Conservation (phyloP, 92 coral and sea anemone species). For the Palythoa grandis region DNA sequence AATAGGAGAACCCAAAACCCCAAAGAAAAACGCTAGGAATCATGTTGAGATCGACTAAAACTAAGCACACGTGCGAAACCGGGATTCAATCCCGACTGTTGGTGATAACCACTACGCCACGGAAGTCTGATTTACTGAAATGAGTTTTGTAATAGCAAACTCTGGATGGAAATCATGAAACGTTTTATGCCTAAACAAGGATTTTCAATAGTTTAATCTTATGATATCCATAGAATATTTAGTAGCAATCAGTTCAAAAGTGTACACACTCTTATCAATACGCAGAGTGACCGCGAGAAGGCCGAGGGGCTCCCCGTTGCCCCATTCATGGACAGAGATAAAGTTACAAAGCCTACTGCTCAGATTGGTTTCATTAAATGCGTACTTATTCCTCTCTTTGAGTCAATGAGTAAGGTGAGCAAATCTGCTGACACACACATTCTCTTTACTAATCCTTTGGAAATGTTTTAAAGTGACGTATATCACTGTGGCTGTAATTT, state of each 20-base stretch:
- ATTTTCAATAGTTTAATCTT: background rate
- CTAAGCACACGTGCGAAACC: too few species aligned
- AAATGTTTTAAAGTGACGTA: background rate
- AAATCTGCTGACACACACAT: too few species aligned
- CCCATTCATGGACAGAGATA: constrained; percentile 85
- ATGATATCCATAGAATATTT: too few species aligned
- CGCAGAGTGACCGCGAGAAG: constrained; percentile 86
- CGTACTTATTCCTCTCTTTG: constrained; percentile 80
- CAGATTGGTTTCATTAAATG: constrained; percentile 89
- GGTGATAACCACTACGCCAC: too few species aligned
- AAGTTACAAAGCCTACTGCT: constrained; percentile 83
- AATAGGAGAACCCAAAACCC: too few species aligned
- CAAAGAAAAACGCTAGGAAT: too few species aligned
- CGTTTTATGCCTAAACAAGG: background rate
- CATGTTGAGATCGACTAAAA: too few species aligned
- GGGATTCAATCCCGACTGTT: too few species aligned
- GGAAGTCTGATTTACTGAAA: too few species aligned
- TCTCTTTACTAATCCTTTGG: too few species aligned
- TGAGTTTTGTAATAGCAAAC: too few species aligned
- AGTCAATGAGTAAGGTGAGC: constrained; percentile 75
- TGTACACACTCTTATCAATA: background rate
- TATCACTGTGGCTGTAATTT: background rate
- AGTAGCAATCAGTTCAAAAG: background rate
- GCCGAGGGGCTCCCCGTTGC: constrained; percentile 81
- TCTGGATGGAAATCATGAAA: too few species aligned